Evolutionary conservation across 2,888 invertebrate species (phyloP).

Genomic region (Molorchus minor): DNA sequence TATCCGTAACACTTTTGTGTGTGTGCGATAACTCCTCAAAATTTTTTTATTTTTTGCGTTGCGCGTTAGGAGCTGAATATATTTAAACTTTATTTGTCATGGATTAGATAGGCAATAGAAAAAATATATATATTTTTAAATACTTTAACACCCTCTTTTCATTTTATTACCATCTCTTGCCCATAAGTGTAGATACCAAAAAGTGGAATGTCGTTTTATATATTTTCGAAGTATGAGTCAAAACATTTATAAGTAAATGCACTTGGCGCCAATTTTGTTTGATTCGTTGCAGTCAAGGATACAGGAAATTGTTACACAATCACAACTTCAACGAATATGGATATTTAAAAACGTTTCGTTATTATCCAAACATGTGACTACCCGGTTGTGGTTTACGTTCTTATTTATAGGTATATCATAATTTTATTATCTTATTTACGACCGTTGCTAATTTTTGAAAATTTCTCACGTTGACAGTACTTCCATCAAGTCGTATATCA

Average conservation of each 20-base stretch:
- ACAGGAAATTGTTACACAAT: neutral
- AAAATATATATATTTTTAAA: too few relatives aligned
- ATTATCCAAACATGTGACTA: neutral
- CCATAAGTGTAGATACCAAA: too few relatives aligned
- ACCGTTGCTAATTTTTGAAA: neutral
- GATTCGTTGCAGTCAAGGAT: neutral
- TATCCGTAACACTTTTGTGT: too few relatives aligned
- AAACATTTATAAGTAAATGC: neutral
- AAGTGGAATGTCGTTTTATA: too few relatives aligned
- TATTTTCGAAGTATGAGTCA: neutral
- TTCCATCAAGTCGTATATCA: neutral
- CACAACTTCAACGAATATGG: neutral
- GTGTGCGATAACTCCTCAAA: neutral
- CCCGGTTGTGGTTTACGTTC: neutral
- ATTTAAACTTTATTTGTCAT: too few relatives aligned
- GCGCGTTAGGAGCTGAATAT: too few relatives aligned
- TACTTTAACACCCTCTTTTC: too few relatives aligned
- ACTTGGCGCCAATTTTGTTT: neutral
- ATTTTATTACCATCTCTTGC: too few relatives aligned
- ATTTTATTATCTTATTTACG: neutral
- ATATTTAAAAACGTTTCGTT: neutral
- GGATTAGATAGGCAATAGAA: too few relatives aligned
- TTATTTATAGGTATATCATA: too few relatives aligned
- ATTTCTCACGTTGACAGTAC: neutral
- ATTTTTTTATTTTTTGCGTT: neutral